Base-by-base conservation (phyloP, 2,113 vertebrate species). In the Lophius piscatorius region DNA sequence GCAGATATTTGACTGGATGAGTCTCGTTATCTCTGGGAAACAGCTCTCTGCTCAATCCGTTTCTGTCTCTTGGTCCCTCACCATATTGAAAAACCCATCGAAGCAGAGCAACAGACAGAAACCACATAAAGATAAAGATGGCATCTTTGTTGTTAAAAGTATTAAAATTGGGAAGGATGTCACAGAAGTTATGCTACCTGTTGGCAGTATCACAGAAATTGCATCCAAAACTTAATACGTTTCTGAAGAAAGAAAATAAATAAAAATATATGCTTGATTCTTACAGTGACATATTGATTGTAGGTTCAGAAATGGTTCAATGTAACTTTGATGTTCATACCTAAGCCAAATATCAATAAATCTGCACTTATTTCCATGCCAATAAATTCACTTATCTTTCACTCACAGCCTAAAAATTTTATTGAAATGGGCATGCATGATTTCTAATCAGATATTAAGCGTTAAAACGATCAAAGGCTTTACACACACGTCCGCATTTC, bases 1-100 rank as follows among this genome's bases (percentile, higher is more conserved):
- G 35, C 62, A 74, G n/a, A 74, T 55, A 49, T 76, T 59, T 56
- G 48, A 55, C 49, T 39, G 50, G 38, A 61, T 65, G 45, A 69
- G 47, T 47, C 6, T 29, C 28, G 26, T 75, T 80, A 55, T 81
- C 49, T 42, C 20, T 31, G 26, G 14, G 20, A 66, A 76, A 50
- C 55, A 67, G 22, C 38, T 62, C 34, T 17, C 24, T 33, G 26
- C 24, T 60, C 46, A 33, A 14, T 71, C 31, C 40, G 20, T 29
- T 48, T 44, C 42, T 28, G 18, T 46, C 71, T 48, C 44, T 35
- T 50, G 8, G 50, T 63, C 42, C 52, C 12, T 7, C 21, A 13
- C 40, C 18, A 34, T 41, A 8, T 35, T 60, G n/a, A 26, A 29
- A 10, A 2, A 31, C 9, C 3, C 29, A 31, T 31, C 9, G 13